Percentiles rank a stretch among this genome's conserved stretches.
Conservation (phyloP, 2,888 invertebrate species). For the Eristalis intricaria region DNA sequence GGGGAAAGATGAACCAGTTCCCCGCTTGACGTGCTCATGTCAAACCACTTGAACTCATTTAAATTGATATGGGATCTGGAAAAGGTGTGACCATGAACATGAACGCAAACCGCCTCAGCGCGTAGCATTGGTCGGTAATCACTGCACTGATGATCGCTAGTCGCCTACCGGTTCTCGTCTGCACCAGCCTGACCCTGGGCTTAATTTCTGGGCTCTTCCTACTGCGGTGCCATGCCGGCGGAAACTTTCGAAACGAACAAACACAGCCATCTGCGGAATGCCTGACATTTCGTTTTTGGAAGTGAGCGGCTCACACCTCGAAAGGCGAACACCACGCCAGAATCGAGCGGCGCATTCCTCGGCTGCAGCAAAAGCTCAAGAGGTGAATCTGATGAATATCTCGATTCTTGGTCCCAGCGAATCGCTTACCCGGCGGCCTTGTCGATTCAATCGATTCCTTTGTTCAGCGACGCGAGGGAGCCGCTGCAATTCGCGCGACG, state of each 20-base stretch:
- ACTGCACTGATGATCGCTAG: no score
- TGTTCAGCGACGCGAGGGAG: neutral
- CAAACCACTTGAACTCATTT: neutral
- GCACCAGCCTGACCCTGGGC: neutral
- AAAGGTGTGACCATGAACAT: conserved; percentile 7
- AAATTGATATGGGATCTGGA: neutral
- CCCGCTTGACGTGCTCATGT: neutral
- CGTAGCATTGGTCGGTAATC: no score
- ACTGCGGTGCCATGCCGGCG: neutral
- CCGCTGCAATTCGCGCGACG: neutral
- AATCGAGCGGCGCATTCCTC: conserved; percentile 1
- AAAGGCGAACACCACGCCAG: neutral
- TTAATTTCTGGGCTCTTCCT: neutral
- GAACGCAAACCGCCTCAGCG: neutral
- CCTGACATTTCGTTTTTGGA: neutral
- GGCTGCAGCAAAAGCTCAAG: conserved; percentile 51
- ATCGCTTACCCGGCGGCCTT: neutral
- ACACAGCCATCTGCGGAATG: neutral
- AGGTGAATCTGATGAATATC: conserved; percentile 10
- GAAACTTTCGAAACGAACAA: neutral
- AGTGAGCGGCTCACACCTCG: neutral
- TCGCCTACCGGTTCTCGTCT: neutral
- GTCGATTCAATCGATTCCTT: neutral
- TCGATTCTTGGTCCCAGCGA: neutral
- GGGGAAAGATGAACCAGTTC: neutral